Conservation (phyloP, 2,797 vertebrate species). For the Enteromius afrohamiltoni region DNA sequence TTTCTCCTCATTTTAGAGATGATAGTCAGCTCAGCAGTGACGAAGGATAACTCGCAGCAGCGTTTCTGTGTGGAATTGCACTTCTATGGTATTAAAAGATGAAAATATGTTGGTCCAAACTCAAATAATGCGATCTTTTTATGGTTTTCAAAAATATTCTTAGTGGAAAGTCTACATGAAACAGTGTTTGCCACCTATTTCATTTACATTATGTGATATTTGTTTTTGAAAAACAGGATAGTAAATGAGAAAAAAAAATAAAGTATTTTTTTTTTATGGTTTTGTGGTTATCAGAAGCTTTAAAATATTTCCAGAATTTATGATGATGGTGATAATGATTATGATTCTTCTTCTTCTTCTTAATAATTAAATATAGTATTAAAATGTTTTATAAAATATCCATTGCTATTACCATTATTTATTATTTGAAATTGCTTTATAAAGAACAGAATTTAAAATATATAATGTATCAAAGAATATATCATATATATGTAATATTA, state of each 20-base stretch:
- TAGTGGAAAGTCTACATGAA: neutral
- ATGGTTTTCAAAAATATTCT: neutral
- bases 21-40: neutral
- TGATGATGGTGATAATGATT: neutral
- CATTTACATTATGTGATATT: neutral
- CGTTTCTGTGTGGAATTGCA: constrained; percentile 27
- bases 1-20: constrained; percentile 44
- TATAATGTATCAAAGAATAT: too few species aligned
- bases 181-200: neutral
- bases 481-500: too few species aligned
- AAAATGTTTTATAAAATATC: neutral
- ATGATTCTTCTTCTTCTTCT: neutral
- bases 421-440: too few species aligned
- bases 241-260: neutral
- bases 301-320: neutral
- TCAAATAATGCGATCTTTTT: neutral
- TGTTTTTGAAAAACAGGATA: neutral
- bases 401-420: neutral
- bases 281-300: neutral
- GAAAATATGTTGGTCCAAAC: constrained; percentile 5
- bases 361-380: neutral
- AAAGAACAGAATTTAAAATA: too few species aligned
- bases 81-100: neutral
- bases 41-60: constrained; percentile 9
- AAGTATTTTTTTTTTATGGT: neutral